Percentiles rank a stretch among this genome's conserved stretches.
These are phyloP conservation scores for Spheniscus mendiculus DNA, from an alignment of 2,113 vertebrate genomes.

Conservation along the genomic window DNA sequence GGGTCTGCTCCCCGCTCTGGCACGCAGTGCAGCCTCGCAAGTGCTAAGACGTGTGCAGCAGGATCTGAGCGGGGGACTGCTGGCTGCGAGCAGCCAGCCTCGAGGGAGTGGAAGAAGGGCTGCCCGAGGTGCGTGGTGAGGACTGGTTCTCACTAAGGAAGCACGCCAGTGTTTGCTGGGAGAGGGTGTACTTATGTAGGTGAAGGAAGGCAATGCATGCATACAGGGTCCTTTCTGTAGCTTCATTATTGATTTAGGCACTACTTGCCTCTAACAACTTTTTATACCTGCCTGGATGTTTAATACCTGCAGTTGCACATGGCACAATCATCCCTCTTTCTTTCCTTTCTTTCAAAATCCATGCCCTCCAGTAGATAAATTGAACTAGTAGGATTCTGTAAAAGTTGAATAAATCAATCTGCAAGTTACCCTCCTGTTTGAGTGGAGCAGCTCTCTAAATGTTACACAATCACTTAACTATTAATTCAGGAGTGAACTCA, in stretches of 20 bases:
- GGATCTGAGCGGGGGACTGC: accelerated
- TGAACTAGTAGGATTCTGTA: not conserved
- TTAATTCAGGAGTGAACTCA: not conserved
- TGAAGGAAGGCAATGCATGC: not conserved
- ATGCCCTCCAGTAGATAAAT: not conserved
- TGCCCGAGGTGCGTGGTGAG: accelerated
- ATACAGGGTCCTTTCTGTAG: not conserved
- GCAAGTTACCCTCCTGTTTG: not conserved
- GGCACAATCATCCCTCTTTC: not conserved
- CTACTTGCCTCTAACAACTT: not conserved
- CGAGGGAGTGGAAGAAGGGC: not conserved
- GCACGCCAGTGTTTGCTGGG: not conserved
- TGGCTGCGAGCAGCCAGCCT: not conserved
- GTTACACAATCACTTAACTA: not conserved
- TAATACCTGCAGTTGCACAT: not conserved
- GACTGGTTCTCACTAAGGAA: not conserved
- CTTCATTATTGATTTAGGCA: not conserved
- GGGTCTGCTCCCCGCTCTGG: accelerated
- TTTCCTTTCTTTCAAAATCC: not conserved
- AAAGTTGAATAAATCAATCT: not conserved
- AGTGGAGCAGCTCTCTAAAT: not conserved
- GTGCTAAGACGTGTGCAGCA: accelerated
- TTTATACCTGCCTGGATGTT: not conserved
- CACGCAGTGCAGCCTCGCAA: accelerated
- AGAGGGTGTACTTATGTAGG: accelerated